A percentile compares a stretch with the other conserved stretches of the same genome.
phyloP scores from a whole-genome alignment of 2,113 vertebrate species.

The Platanista minor region DNA sequence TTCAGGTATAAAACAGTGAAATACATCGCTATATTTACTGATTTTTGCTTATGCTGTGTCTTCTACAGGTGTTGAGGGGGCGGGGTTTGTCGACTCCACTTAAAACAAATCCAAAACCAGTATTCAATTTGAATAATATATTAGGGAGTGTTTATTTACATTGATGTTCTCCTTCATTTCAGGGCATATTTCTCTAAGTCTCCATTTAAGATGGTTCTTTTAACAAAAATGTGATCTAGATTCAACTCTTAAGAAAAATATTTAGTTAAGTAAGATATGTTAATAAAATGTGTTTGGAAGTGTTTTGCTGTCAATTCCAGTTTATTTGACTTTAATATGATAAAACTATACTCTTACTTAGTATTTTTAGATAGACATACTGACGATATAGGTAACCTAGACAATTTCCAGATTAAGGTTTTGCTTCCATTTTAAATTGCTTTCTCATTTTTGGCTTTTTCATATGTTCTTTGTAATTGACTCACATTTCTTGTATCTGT shows the following conservation, averaged over 20 bases:
- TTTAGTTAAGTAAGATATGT: not conserved
- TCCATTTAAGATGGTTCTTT: not conserved
- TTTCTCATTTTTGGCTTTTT: conserved; percentile 23
- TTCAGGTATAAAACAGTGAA: conserved; percentile 33
- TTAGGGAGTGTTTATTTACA: not conserved
- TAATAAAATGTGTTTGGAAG: not conserved
- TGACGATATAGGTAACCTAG: not conserved
- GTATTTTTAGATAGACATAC: not conserved
- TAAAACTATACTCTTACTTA: not conserved
- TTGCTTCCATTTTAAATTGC: conserved; percentile 40
- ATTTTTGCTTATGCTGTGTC: not conserved
- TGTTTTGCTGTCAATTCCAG: conserved; percentile 20
- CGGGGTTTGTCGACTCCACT: not conserved
- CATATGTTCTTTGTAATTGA: not conserved
- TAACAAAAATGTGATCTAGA: not conserved
- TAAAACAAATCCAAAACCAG: not conserved
- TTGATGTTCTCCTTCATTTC: not conserved
- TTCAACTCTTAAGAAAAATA: not conserved
- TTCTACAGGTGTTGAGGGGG: conserved; percentile 63
- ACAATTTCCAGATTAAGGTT: not conserved
- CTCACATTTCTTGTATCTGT: not conserved
- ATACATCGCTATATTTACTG: not conserved
- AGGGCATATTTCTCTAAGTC: not conserved
- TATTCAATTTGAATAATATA: not conserved
- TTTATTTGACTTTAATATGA: conserved; percentile 1